Base-by-base conservation (phyloP, 2,797 vertebrate genomes). In the Pseudochirops cupreus region DNA sequence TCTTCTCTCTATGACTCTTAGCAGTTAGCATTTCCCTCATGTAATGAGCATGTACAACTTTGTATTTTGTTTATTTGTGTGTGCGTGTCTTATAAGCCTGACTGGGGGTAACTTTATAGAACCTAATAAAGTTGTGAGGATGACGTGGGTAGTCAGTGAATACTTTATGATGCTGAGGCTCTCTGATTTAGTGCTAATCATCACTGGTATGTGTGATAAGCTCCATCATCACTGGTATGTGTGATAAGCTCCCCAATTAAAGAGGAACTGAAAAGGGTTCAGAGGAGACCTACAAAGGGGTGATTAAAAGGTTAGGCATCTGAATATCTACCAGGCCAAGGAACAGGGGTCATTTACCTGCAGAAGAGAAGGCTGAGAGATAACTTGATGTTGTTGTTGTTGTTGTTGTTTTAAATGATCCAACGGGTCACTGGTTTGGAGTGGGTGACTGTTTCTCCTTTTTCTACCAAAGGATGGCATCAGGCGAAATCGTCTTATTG, bases 81-180 rank as follows among this genome's bases (percentile, higher is more conserved):
- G 3, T 87, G 3, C 0, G 2, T 87, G 7, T 87, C 62, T 74
- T 74, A 74, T n/a, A 21, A 24, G 46, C 39, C 10, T 26, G 74
- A 87, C 39, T 50, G 39, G 74, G 74, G 7, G 39, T 87, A 92
- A 74, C 89, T 90, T 96, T 94, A 93, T 55, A 95, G 56, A 7
- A 95, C 18, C 28, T 90, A 53, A 59, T 12, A 46, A 54, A 91
- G 46, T 55, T 91, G 87, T n/a, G 56, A 91, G 29, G 24, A 52
- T 95, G 89, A 31, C 18, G 91, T 92, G 29, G 46, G 54, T 59
- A 56, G 11, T 67, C 28, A 56, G 21, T 28, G 39, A n/a, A 56
- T 95, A 59, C 31, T 46, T 46, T 24, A 21, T 87, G 56, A 92
- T 93, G 89, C 53, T 92, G 90, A 92, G 31, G 53, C 59, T 91